Conservation (phyloP, 2,113 vertebrate species). For the Nycticryphes semicollaris region DNA sequence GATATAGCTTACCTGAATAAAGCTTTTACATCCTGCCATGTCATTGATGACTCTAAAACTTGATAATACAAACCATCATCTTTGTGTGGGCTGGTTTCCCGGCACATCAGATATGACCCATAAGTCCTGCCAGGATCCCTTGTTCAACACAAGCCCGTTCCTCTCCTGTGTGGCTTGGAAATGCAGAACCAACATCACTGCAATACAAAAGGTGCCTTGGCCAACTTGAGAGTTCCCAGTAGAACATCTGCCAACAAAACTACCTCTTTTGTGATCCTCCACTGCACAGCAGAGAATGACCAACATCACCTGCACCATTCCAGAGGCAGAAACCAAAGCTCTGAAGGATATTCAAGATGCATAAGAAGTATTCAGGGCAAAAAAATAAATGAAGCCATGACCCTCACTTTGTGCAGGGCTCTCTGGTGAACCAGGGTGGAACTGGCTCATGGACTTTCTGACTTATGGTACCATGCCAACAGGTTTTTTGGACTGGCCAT, state of each 20-base stretch:
- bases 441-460: background rate
- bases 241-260: background rate
- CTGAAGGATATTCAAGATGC: background rate
- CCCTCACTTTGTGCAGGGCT: background rate
- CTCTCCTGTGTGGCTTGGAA: background rate
- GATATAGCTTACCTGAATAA: background rate
- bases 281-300: background rate
- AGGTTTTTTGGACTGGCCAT: background rate
- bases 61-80: background rate
- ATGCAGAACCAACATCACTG: background rate
- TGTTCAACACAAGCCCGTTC: background rate
- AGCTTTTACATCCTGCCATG: background rate
- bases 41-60: background rate
- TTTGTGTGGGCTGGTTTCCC: background rate
- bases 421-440: background rate
- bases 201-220: background rate
- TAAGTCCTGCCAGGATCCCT: background rate
- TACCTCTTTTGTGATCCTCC: background rate
- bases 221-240: background rate
- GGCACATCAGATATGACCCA: fast-evolving
- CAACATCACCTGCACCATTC: background rate
- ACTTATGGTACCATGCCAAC: background rate
- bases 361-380: background rate
- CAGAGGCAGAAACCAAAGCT: background rate
- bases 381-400: background rate